Evolutionary conservation across 2,888 invertebrate species (phyloP), one percentile per base, ranked within the genome.

Genomic region (Lasioglossum pauxillum): DNA sequence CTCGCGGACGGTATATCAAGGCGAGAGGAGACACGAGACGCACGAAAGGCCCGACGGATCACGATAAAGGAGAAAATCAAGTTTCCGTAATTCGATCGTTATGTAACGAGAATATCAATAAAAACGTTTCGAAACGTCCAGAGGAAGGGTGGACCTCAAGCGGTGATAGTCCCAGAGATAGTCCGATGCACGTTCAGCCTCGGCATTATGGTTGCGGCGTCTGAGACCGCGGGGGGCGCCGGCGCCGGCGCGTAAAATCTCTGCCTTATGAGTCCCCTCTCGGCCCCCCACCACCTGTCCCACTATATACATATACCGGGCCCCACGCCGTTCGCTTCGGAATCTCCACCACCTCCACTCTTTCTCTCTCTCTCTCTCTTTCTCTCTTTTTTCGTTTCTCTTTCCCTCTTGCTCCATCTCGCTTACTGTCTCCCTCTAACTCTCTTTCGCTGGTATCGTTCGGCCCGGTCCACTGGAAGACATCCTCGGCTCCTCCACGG

Each of bases 181-280:
- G 88, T 87, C 82, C 88, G 75, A 73, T 89, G 81, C 84, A 84
- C 87, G 89, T 87, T 90, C 88, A 87, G 86, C 88, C 88, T 90
- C 89, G 90, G 93, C 93, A 93, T 94, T 94, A 94, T 93, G 92
- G 92, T 94, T 92, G 94, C 94, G 94, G 94, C 93, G 95, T 95
- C 95, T 95, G 95, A 94, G 94, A 94, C 95, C 94, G 95, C 95
- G 95, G 95, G 95, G 95, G 95, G 95, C 94, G 93, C 94, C 95
- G 95, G 95, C 95, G 95, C 95, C 95, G 94, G 93, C 93, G 93
- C 94, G 94, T 95, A 95, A 95, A 95, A 92, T 95, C 93, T 92
- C 93, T 92, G 94, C 93, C 93, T 95, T 95, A 95, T 94, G 93
- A 92, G 92, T 83, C 89, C 88, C 91, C 90, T 85, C 90, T 89